Percentiles rank a stretch among this genome's conserved stretches.
Conservation (phyloP, 2,113 vertebrate genomes). For the Myanophis thanlyinensis region DNA sequence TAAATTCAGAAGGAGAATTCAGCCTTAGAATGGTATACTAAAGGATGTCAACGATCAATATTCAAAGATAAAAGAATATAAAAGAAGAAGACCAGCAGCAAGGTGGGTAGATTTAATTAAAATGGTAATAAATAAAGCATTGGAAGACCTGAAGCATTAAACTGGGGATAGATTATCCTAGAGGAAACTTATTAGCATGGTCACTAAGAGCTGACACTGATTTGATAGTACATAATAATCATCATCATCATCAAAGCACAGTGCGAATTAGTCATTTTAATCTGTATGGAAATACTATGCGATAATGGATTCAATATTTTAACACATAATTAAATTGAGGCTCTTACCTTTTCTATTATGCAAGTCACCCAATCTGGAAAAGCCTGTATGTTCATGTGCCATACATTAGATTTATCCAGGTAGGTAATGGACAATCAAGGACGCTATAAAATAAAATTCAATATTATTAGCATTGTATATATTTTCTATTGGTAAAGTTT, state of each 20-base stretch:
- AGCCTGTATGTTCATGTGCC: conserved; percentile 78
- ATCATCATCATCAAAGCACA: neutral
- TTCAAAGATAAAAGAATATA: neutral
- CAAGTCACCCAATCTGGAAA: conserved; percentile 82
- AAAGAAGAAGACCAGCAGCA: neutral
- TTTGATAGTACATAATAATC: neutral
- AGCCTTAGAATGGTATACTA: neutral
- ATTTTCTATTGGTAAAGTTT: neutral
- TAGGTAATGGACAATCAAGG: conserved; percentile 30
- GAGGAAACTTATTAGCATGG: neutral
- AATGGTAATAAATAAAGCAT: neutral
- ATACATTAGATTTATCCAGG: conserved; percentile 70
- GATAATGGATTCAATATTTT: neutral
- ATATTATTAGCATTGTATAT: neutral
- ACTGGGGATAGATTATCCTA: neutral
- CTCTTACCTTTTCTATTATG: conserved; percentile 71
- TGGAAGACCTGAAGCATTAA: neutral
- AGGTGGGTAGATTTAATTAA: neutral
- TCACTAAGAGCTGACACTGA: neutral
- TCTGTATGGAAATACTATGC: neutral
- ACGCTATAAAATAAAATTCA: conserved; percentile 53
- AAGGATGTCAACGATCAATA: neutral
- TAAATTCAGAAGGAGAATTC: neutral
- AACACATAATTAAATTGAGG: neutral
- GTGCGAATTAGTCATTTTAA: neutral